A percentile compares a stretch with the other conserved stretches of the same genome.
These are phyloP conservation scores for Aricia agestis DNA, from an alignment of 1,140 invertebrate genomes.

Conservation along the genomic window DNA sequence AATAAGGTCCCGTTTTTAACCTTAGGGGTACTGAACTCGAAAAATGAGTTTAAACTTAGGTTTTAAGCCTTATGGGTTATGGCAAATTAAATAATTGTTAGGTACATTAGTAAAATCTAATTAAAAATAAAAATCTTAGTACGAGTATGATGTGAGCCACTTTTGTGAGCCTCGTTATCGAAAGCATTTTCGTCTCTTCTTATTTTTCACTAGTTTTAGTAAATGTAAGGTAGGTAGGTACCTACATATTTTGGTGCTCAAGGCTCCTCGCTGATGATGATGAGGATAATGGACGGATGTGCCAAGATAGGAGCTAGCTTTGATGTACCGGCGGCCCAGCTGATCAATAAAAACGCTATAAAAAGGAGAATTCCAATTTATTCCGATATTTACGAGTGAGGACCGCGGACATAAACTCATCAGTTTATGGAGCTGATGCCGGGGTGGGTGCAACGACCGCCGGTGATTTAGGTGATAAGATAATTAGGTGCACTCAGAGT, in stretches of 20 bases:
- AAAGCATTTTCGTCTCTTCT: too few relatives aligned
- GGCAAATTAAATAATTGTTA: too few relatives aligned
- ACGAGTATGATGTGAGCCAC: too few relatives aligned
- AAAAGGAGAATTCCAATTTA: constrained; percentile 1
- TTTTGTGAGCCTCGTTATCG: too few relatives aligned
- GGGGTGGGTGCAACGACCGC: not conserved
- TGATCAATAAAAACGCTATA: constrained; percentile 1
- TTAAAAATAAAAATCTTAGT: too few relatives aligned
- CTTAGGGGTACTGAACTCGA: too few relatives aligned
- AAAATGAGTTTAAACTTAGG: too few relatives aligned
- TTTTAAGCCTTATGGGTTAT: too few relatives aligned
- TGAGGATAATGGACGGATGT: not conserved
- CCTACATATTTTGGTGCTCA: not conserved
- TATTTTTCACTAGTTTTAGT: too few relatives aligned
- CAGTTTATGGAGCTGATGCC: not conserved
- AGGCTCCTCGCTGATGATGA: not conserved
- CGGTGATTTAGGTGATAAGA: not conserved
- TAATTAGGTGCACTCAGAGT: constrained; percentile 2
- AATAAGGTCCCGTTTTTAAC: too few relatives aligned
- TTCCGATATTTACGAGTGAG: constrained; percentile 5
- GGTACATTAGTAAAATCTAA: too few relatives aligned
- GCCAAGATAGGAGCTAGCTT: not conserved
- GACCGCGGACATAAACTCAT: not conserved
- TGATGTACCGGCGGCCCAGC: not conserved
- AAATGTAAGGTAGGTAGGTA: too few relatives aligned